These are phyloP conservation scores for Tortrix viridana DNA, from an alignment of 2,888 invertebrate species.

Conservation along the genomic window DNA sequence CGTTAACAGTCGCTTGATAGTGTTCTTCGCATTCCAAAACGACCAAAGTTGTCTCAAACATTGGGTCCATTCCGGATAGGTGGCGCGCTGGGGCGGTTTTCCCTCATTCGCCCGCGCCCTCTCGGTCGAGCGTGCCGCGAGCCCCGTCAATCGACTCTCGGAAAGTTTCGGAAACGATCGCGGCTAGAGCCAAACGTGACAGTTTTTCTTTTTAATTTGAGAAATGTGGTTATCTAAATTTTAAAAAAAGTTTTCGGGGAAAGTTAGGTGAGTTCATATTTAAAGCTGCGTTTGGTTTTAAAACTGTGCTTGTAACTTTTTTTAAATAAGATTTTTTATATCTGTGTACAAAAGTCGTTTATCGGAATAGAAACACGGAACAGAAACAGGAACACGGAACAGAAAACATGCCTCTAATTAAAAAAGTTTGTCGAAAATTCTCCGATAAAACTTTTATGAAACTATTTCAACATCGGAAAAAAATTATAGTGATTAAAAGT, in stretches of 20 bases:
- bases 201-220: constrained; percentile 10
- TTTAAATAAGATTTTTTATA: not conserved
- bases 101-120: constrained; percentile 38
- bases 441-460: too few species aligned
- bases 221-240: constrained; percentile 10
- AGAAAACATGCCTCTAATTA: too few species aligned
- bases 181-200: not conserved
- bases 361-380: too few species aligned
- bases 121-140: constrained; percentile 31
- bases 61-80: constrained; percentile 25
- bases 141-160: constrained; percentile 15
- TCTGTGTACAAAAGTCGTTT: too few species aligned
- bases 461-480: too few species aligned
- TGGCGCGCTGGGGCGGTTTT: constrained; percentile 34
- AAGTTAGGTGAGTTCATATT: constrained; percentile 5
- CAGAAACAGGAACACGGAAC: too few species aligned
- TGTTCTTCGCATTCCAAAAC: too few species aligned
- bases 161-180: constrained; percentile 24
- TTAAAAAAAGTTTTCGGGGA: not conserved
- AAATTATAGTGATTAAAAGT: too few species aligned
- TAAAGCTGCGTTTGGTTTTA: not conserved
- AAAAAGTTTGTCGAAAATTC: too few species aligned
- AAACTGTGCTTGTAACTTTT: not conserved
- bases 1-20: too few species aligned
- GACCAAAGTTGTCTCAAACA: constrained; percentile 19